Conservation (phyloP, 2,888 invertebrate genomes). For the Steinernema carpocapsae region DNA sequence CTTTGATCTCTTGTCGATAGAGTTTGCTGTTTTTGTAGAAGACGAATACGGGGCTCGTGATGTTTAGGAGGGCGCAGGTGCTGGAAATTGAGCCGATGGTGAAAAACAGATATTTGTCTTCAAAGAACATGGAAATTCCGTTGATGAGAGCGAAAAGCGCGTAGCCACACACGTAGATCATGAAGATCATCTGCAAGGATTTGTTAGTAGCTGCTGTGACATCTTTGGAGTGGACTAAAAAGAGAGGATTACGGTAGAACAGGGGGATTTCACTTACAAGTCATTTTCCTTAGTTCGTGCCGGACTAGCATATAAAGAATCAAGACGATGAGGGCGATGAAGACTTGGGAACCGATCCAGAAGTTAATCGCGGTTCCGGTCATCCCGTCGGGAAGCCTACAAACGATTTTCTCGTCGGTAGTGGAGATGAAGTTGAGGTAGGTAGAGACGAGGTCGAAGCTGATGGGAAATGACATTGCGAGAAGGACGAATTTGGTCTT, state of each 20-base stretch:
- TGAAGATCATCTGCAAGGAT: slow-evolving; percentile 17
- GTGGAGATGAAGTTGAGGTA: background rate
- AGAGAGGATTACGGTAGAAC: background rate
- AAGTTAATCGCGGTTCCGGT: background rate
- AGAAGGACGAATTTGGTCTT: background rate
- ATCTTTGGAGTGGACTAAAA: slow-evolving; percentile 18
- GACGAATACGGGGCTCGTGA: slow-evolving; percentile 14
- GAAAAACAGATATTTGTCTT: background rate
- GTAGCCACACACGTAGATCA: slow-evolving; percentile 27
- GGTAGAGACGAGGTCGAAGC: slow-evolving; percentile 17
- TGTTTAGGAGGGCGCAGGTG: slow-evolving; percentile 14
- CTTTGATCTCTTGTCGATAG: background rate
- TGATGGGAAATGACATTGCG: background rate
- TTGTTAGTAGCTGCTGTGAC: slow-evolving; percentile 1
- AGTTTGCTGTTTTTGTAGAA: slow-evolving; percentile 30
- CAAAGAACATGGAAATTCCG: slow-evolving; percentile 3
- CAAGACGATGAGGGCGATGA: background rate
- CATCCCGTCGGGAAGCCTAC: slow-evolving; percentile 5
- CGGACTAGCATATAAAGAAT: background rate
- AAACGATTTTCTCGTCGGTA: background rate
- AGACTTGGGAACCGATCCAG: slow-evolving; percentile 20
- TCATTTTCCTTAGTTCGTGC: slow-evolving; percentile 11
- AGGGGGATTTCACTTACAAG: background rate
- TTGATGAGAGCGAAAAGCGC: slow-evolving; percentile 8
- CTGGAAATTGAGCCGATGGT: slow-evolving; percentile 17